Evolutionary conservation across 2,888 invertebrate species (phyloP), one percentile per base, ranked within the genome.

Genomic region (Pseudococcus jackbeardsleyi): DNA sequence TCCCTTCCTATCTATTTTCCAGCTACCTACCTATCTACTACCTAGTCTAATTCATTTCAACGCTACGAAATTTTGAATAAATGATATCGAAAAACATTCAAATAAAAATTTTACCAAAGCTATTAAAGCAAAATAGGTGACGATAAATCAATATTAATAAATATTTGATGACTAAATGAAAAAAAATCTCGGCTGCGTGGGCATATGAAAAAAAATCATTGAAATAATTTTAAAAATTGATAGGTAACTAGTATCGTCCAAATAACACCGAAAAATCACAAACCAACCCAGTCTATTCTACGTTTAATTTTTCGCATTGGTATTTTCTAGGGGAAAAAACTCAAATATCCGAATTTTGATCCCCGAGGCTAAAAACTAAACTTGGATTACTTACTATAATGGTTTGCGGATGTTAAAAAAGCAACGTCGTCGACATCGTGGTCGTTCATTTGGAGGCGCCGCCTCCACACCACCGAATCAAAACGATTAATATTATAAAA

Each of bases 371-470:
- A 15, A 46, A 22, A 85, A 64, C 1, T n/a, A 39, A 54, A 33
- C 5, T 46, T 33, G 54, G 7, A 22, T 54, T 42, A 89, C 90
- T 89, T 86, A 90, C 90, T 86, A 46, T 89, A 90, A 19, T 89
- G 89, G 88, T 89, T 89, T 64, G 89, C 89, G 17, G 96, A 97
- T 93, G 97, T 97, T 92, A 97, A 93, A 93, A 97, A 97, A 89
- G 97, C 97, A 91, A 97, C 96, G 93, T 97, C 97, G 92, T 97
- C 97, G 91, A 97, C 94, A 93, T 97, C 97, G 92, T 96, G 96
- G 91, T 97, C 97, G 92, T 96, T 96, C 96, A 97, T 96, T 93
- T 95, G 88, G 85, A 88, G 88, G 85, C 85, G 88, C 33, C 85
- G 88, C 85, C 88, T 88, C 88, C 88, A 88, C 68, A 88, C 85